Conservation (phyloP, 2,888 invertebrate species). For the Acanthosoma haemorrhoidale region DNA sequence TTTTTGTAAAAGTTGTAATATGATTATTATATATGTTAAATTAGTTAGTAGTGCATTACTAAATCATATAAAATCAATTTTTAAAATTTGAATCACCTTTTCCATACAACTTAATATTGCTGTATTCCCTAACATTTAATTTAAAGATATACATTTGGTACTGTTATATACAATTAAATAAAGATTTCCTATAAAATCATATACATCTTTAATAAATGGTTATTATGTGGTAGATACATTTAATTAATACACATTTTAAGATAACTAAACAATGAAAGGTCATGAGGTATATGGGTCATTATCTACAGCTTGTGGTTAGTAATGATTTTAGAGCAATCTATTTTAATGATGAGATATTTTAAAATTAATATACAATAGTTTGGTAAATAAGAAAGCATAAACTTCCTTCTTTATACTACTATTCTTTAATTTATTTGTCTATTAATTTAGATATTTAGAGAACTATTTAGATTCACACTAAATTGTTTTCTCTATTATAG, state of each 20-base stretch:
- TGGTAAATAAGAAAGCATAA: neutral
- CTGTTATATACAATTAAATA: conserved; percentile 4
- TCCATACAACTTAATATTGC: conserved; percentile 4
- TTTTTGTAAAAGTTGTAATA: too few relatives aligned
- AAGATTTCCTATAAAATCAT: conserved; percentile 3
- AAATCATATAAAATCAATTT: conserved; percentile 1
- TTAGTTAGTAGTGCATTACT: neutral
- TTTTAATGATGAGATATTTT: neutral
- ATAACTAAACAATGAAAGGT: neutral
- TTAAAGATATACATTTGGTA: conserved; percentile 3
- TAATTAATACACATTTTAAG: neutral
- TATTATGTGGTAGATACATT: neutral
- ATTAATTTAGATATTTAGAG: neutral
- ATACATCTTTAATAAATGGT: conserved; percentile 8
- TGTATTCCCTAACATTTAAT: neutral
- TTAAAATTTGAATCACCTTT: neutral
- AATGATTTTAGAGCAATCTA: neutral
- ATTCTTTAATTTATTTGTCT: neutral
- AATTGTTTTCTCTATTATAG: neutral
- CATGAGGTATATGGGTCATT: conserved; percentile 4
- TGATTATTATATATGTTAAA: neutral
- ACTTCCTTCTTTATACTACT: neutral
- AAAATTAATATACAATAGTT: neutral
- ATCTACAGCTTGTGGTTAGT: neutral
- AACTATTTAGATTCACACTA: conserved; percentile 3